These are phyloP conservation scores for Galerucella pusilla DNA, from an alignment of 2,888 invertebrate genomes.

Conservation along the genomic window DNA sequence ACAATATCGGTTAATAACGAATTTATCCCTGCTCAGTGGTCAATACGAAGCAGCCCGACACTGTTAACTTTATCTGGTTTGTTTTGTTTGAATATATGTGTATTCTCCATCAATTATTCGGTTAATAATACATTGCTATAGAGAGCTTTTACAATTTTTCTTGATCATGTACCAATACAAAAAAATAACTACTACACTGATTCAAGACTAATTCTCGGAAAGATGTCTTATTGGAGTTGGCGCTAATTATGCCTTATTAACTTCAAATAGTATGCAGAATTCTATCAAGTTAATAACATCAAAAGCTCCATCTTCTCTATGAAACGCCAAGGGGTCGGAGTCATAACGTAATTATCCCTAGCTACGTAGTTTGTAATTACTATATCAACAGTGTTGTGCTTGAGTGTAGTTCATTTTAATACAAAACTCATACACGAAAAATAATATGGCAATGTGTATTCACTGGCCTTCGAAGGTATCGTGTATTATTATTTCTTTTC, in stretches of 20 bases:
- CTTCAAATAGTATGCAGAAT: slow-evolving; percentile 27
- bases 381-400: slow-evolving; percentile 19
- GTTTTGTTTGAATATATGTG: too few species aligned
- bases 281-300: slow-evolving; percentile 32
- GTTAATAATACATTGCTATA: too few species aligned
- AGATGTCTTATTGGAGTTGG: slow-evolving; percentile 20
- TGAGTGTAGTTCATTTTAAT: too few species aligned
- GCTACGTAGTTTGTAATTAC: slow-evolving; percentile 25
- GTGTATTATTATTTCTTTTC: neutral
- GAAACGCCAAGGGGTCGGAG: slow-evolving; percentile 2
- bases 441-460: too few species aligned
- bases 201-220: slow-evolving; percentile 17
- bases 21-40: too few species aligned
- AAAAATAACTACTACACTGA: neutral
- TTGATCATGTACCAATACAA: too few species aligned
- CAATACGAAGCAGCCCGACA: too few species aligned
- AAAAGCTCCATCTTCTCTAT: slow-evolving; percentile 25
- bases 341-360: slow-evolving; percentile 28
- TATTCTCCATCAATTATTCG: too few species aligned
- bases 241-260: slow-evolving; percentile 30
- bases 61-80: too few species aligned
- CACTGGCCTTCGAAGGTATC: neutral
- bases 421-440: too few species aligned
- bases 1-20: too few species aligned
- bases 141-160: too few species aligned